These are phyloP conservation scores for Archips xylosteana DNA, from an alignment of 2,888 invertebrate genomes.

Conservation along the genomic window DNA sequence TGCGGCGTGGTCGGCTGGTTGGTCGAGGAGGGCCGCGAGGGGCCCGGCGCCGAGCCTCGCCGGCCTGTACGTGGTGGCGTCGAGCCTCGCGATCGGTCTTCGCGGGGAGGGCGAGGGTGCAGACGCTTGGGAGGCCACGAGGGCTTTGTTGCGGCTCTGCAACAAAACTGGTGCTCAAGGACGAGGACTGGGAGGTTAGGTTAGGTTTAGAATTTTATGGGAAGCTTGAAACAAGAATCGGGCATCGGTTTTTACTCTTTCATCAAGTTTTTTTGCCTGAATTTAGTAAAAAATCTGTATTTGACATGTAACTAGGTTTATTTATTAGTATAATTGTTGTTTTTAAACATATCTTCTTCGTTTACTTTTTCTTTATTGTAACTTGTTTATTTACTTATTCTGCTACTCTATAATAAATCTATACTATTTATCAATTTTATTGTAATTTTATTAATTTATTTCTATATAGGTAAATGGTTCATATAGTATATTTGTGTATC, in stretches of 20 bases:
- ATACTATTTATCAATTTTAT: no score
- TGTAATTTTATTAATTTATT: no score
- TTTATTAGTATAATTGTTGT: not conserved
- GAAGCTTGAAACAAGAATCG: not conserved
- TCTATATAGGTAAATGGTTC: no score
- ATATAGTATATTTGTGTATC: no score
- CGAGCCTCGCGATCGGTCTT: constrained; percentile 56
- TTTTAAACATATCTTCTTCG: no score
- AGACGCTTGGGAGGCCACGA: constrained; percentile 49
- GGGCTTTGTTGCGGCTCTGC: constrained; percentile 82
- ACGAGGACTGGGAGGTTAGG: constrained; percentile 46
- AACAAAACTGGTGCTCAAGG: constrained; percentile 79
- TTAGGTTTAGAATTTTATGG: not conserved
- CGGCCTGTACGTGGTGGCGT: constrained; percentile 77
- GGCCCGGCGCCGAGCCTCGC: constrained; percentile 64
- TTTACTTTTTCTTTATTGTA: no score
- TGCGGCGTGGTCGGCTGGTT: constrained; percentile 58
- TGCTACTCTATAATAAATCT: no score
- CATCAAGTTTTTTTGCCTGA: not conserved
- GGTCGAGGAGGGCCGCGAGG: constrained; percentile 54
- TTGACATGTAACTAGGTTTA: no score
- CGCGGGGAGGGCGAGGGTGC: constrained; percentile 54
- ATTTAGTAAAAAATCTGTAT: not conserved
- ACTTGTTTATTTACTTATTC: no score
- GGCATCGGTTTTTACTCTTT: not conserved